Evolutionary conservation across 2,113 vertebrate species (phyloP).

Genomic region (Siniperca chuatsi): DNA sequence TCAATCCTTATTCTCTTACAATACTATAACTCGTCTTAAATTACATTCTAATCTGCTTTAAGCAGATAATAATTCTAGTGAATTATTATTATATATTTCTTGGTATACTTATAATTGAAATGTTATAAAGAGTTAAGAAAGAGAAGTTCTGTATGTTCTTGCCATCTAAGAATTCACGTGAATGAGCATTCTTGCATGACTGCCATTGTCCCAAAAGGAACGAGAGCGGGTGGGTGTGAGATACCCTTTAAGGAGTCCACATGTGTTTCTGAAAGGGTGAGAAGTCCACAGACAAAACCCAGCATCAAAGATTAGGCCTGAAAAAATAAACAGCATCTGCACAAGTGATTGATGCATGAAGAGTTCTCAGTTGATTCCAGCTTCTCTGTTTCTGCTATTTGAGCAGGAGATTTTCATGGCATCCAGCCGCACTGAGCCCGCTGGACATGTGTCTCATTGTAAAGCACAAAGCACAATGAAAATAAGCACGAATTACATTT

Average conservation of each 20-base stretch:
- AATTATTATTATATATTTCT: background rate
- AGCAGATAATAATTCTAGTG: background rate
- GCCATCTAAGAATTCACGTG: background rate
- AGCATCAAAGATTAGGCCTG: conserved; percentile 20
- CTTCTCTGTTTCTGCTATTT: conserved; percentile 48
- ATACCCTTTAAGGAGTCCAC: conserved; percentile 5
- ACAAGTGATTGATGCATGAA: conserved; percentile 52
- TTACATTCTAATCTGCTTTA: background rate
- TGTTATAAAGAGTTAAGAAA: background rate
- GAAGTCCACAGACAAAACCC: conserved; percentile 13
- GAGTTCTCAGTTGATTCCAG: conserved; percentile 28
- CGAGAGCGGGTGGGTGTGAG: background rate
- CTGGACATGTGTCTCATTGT: conserved; percentile 1
- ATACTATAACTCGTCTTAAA: background rate
- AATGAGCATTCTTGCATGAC: conserved; percentile 26
- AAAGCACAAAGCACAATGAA: background rate
- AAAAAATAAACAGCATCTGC: conserved; percentile 56
- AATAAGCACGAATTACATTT: conserved; percentile 14
- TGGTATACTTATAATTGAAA: background rate
- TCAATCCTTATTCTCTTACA: background rate
- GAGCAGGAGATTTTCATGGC: conserved; percentile 35
- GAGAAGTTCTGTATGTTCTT: background rate
- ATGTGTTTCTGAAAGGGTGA: conserved; percentile 25
- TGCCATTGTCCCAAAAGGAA: conserved; percentile 19
- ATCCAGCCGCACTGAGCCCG: background rate